Evolutionary conservation across 2,888 invertebrate species (phyloP).

Genomic region (Lochmaea capreae): DNA sequence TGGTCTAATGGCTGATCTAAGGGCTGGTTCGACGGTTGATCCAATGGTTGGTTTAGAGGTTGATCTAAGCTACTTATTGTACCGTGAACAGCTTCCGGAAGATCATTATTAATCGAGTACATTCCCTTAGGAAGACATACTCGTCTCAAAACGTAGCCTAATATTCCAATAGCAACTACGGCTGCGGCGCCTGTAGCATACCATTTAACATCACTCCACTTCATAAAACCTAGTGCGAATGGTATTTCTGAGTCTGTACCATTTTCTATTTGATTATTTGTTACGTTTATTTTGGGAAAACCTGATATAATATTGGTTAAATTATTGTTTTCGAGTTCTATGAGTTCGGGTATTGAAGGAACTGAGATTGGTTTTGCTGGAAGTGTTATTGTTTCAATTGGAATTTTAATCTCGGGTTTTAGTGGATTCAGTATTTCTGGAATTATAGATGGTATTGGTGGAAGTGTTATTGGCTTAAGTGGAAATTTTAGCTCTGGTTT

Average conservation of each 20-base stretch:
- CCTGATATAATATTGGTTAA: background rate
- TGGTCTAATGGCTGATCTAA: background rate
- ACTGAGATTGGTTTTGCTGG: background rate
- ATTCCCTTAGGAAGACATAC: background rate
- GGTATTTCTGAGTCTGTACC: background rate
- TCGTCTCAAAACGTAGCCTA: background rate
- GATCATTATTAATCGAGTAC: background rate
- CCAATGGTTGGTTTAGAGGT: background rate
- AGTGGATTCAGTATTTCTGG: background rate
- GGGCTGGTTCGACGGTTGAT: background rate
- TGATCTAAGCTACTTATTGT: background rate
- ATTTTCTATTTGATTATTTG: background rate
- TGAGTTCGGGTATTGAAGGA: background rate
- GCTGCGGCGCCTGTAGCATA: background rate
- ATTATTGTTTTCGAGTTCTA: background rate
- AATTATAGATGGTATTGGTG: background rate
- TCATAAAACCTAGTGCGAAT: background rate
- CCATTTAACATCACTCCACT: background rate
- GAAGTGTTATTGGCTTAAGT: background rate
- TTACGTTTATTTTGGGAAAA: background rate
- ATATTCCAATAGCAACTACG: background rate
- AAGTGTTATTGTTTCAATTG: background rate
- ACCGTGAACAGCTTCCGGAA: background rate
- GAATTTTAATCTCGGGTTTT: background rate
- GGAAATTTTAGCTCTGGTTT: background rate